These are phyloP conservation scores for Chloropsis hardwickii DNA, from an alignment of 2,113 vertebrate species.

Conservation along the genomic window DNA sequence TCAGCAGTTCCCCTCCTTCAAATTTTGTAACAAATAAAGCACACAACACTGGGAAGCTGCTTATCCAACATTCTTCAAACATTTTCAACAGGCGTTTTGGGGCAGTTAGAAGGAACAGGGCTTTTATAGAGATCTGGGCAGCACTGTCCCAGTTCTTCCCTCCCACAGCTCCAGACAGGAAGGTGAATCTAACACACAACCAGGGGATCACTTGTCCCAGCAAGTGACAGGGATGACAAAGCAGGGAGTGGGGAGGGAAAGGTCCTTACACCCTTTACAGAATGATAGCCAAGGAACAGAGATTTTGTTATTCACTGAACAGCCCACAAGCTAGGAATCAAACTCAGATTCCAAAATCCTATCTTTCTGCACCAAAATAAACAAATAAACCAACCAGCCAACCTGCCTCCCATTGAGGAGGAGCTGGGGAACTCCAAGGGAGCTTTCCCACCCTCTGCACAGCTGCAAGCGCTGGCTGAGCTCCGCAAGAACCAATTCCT, in stretches of 20 bases:
- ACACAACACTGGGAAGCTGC: neutral
- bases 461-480: neutral
- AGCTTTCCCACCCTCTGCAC: neutral
- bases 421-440: neutral
- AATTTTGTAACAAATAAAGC: neutral
- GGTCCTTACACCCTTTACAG: rapidly evolving
- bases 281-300: neutral
- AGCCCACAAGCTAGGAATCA: neutral
- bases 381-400: neutral
- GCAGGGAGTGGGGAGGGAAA: neutral
- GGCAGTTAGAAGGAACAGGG: neutral
- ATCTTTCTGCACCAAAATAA: neutral
- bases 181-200: rapidly evolving
- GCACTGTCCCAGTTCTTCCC: neutral
- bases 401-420: neutral
- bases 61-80: neutral
- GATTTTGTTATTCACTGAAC: neutral
- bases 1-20: neutral
- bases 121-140: neutral
- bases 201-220: neutral
- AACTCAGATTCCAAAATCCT: neutral
- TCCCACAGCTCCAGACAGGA: neutral
- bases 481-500: neutral
- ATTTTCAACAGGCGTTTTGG: neutral
- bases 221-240: neutral